Percentiles rank a stretch among this genome's conserved stretches.
Evolutionary conservation across 2,113 vertebrate genomes (phyloP).

Genomic region (Spheniscus mendiculus): DNA sequence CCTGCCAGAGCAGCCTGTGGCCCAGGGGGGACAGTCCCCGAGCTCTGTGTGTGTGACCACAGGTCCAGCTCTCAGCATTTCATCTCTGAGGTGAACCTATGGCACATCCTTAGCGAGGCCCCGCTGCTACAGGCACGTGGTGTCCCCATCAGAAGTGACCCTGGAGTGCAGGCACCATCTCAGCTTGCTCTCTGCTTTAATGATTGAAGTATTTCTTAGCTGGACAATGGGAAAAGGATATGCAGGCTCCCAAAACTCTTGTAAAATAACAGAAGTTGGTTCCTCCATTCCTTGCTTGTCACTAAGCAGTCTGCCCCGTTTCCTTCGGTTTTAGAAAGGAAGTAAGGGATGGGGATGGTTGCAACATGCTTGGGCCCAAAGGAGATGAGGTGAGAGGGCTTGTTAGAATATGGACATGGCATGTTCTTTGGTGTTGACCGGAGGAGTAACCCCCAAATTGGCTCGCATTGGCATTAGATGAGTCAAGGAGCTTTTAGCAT

Average conservation of each 20-base stretch:
- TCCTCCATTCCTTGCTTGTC: background rate
- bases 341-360: background rate
- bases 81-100: background rate
- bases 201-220: background rate
- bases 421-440: background rate
- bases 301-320: background rate
- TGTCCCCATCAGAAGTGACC: background rate
- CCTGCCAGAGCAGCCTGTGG: background rate
- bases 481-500: background rate
- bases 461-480: background rate
- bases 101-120: background rate
- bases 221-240: background rate
- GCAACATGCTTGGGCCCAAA: background rate
- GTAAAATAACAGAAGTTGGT: background rate
- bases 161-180: background rate
- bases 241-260: background rate
- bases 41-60: background rate
- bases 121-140: fast-evolving
- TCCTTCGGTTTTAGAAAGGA: background rate
- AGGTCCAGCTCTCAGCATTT: background rate
- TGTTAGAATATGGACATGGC: background rate
- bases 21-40: background rate
- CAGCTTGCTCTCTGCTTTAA: background rate
- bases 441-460: background rate
- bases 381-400: background rate